Percentiles rank a stretch among this genome's conserved stretches.
phyloP scores from a whole-genome alignment of 2,888 invertebrate species.

The Melieria crassipennis region DNA sequence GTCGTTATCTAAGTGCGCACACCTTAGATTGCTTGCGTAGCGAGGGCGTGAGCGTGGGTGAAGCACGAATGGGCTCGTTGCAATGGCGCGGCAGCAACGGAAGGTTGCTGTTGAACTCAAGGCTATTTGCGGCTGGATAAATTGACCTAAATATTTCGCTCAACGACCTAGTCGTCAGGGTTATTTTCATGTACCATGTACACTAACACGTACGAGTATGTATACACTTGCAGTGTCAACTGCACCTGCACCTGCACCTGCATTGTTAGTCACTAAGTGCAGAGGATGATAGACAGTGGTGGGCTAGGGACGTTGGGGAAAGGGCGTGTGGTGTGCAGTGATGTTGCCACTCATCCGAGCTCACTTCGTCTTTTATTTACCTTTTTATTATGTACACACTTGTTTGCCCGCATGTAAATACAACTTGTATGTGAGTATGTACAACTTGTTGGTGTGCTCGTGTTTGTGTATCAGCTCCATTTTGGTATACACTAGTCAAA shows the following conservation, averaged over 20 bases:
- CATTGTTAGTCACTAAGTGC: slow-evolving; percentile 8
- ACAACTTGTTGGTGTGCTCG: no score
- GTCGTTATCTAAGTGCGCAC: not conserved
- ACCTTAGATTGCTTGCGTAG: not conserved
- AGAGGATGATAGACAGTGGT: no score
- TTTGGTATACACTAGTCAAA: no score
- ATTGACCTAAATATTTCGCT: slow-evolving; percentile 66
- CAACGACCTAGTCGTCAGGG: slow-evolving; percentile 64
- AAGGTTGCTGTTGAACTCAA: slow-evolving; percentile 63
- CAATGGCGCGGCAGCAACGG: slow-evolving; percentile 49
- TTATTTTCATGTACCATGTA: slow-evolving; percentile 49
- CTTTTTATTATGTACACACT: no score
- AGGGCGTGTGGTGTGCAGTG: no score
- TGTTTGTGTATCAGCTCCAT: no score
- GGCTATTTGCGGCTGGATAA: slow-evolving; percentile 65
- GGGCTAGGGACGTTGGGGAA: no score
- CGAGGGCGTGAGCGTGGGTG: not conserved
- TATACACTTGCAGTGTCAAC: not conserved
- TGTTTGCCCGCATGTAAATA: no score
- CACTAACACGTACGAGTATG: not conserved
- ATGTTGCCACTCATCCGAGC: no score
- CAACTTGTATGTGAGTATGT: no score
- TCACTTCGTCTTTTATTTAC: no score
- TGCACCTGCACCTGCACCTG: slow-evolving; percentile 1
- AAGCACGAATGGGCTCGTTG: not conserved